Evolutionary conservation across 2,888 invertebrate genomes (phyloP).

Genomic region (Amorpha juglandis): DNA sequence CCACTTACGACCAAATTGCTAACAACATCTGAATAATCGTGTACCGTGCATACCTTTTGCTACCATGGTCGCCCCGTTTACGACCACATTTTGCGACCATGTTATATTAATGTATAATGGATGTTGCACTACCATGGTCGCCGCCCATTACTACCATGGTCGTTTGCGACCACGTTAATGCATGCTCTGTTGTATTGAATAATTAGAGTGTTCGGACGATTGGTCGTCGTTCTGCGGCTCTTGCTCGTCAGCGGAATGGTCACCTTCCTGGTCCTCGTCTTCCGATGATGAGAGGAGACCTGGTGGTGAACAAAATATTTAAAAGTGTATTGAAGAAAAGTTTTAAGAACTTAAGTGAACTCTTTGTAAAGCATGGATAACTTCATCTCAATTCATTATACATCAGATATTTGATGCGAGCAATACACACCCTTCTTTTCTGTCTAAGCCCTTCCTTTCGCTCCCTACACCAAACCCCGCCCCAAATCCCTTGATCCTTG

Average conservation of each 20-base stretch:
- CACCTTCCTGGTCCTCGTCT: conserved; percentile 84
- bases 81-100: neutral
- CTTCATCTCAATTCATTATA: too few species aligned
- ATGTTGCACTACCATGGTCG: neutral
- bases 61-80: neutral
- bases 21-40: too few species aligned
- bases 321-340: neutral
- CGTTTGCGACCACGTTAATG: conserved; percentile 43
- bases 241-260: conserved; percentile 84
- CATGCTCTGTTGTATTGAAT: conserved; percentile 62
- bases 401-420: too few species aligned
- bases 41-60: too few species aligned
- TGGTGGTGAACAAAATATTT: conserved; percentile 41
- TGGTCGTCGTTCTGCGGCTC: conserved; percentile 72
- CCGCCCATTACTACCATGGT: neutral
- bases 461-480: too few species aligned
- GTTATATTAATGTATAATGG: too few species aligned
- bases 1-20: too few species aligned
- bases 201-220: conserved; percentile 52
- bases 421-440: too few species aligned
- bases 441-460: too few species aligned
- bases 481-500: too few species aligned
- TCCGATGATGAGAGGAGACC: conserved; percentile 86
- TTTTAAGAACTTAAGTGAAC: neutral
- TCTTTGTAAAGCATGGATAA: too few species aligned